Evolutionary conservation across 1,140 invertebrate genomes (phyloP), one percentile per base, ranked within the genome.

Genomic region (Drosophila asahinai): DNA sequence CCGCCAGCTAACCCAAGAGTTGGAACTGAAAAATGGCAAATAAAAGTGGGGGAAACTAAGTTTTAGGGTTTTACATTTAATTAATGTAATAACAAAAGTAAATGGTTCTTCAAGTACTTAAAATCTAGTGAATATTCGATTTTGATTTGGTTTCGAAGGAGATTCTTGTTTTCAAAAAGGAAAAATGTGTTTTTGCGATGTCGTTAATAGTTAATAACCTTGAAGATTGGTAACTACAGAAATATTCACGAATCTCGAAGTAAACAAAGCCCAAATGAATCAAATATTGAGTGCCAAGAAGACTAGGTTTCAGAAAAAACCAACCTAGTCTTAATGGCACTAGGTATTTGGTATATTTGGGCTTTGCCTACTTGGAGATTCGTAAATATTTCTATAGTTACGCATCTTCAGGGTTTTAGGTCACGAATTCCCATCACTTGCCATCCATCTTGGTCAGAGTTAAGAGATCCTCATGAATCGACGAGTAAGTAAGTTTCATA

Each of bases 401-500:
- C 2, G n/a, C 11, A 5, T 27, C 8, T 14, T 17, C 17, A 59
- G 17, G 0, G 2, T n/a, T n/a, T 19, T 11, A 36, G 11, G 33
- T 11, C 33, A 36, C 9, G 8, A 3, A 36, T 11, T 36, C 9
- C 33, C 1, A 42, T 43, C 3, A 67, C 5, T 68, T 43, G 2
- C 22, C 19, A 1, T 60, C 19, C 30, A 27, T 4, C 57, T 80
- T 86, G 9, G 80, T 40, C 5, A 87, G 43, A 1, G 63, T 83
- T 3, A 87, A 22, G 11, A 74, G 48, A 52, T 87, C 61, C 17
- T 45, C 64, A n/a, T 87, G 48, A 17, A 86, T 17, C 0, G 67
- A 72, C 5, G 83, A 86, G 25, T 70, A 25, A 15, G 19, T 57
- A 8, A 86, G 36, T 15, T 80, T 72, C 64, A 87, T 60, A 38